phyloP scores from a whole-genome alignment of 2,113 vertebrate species.

The Psittacula cyanocephala region DNA sequence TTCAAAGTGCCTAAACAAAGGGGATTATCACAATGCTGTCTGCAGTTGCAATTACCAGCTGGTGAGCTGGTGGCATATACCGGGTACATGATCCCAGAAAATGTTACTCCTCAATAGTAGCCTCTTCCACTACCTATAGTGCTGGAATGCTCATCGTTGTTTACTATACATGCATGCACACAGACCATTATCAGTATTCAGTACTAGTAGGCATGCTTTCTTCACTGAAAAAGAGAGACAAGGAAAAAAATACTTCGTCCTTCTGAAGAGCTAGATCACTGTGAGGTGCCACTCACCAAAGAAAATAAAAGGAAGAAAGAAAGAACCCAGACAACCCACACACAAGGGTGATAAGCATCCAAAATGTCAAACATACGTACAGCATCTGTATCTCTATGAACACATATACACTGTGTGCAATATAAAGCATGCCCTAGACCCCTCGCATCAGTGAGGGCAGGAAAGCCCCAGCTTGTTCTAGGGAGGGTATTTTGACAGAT shows the following conservation, averaged over 20 bases:
- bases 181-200: neutral
- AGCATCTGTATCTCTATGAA: neutral
- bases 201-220: neutral
- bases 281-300: neutral
- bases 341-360: neutral
- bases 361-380: neutral
- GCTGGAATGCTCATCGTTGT: neutral
- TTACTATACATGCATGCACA: conserved; percentile 13
- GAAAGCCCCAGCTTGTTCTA: neutral
- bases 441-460: neutral
- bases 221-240: neutral
- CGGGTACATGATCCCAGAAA: neutral
- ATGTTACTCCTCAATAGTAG: neutral
- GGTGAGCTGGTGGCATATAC: neutral
- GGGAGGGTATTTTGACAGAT: neutral
- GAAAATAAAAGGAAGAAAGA: neutral
- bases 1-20: conserved; percentile 9
- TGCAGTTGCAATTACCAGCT: neutral
- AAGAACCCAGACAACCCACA: neutral
- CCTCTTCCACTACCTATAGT: neutral
- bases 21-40: neutral
- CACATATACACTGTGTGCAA: neutral
- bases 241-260: conserved; percentile 28
- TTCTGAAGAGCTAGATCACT: neutral
- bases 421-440: neutral